Evolutionary conservation across 2,113 vertebrate species (phyloP).

Genomic region (Condylura cristata): DNA sequence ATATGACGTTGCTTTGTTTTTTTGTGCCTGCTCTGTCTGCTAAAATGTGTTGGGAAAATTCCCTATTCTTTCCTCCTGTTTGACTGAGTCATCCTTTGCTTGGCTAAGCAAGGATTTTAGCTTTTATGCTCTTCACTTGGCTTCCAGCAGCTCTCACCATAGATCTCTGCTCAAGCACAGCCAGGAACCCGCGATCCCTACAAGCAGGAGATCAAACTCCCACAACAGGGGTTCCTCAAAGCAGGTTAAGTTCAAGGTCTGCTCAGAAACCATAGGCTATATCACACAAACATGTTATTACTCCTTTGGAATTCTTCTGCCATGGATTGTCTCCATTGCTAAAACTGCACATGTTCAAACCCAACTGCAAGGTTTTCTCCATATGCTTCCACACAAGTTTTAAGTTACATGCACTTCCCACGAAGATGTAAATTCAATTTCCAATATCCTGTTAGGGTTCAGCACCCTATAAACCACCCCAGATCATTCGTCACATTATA

Average conservation of each 20-base stretch:
- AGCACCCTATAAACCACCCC: not conserved
- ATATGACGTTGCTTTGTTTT: not conserved
- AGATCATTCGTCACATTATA: not conserved
- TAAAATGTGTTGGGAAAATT: not conserved
- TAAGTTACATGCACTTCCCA: not conserved
- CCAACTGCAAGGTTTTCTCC: not conserved
- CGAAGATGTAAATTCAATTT: not conserved
- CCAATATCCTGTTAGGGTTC: not conserved
- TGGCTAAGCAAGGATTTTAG: constrained; percentile 14
- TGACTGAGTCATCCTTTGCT: constrained; percentile 43
- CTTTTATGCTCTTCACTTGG: not conserved
- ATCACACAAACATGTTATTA: not conserved
- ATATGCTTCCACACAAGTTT: not conserved
- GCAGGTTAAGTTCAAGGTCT: constrained; percentile 17
- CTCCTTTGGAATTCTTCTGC: constrained; percentile 22
- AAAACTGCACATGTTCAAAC: not conserved
- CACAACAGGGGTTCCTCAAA: constrained; percentile 47
- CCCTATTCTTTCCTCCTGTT: not conserved
- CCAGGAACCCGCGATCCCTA: not conserved
- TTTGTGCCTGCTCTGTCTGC: not conserved
- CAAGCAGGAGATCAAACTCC: constrained; percentile 50
- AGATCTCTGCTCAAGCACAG: not conserved
- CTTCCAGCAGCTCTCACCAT: constrained; percentile 31
- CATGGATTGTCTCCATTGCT: not conserved
- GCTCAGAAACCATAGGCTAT: not conserved